Evolutionary conservation across 1,140 invertebrate genomes (phyloP), one percentile per base, ranked within the genome.

Genomic region (Nomia melanderi): DNA sequence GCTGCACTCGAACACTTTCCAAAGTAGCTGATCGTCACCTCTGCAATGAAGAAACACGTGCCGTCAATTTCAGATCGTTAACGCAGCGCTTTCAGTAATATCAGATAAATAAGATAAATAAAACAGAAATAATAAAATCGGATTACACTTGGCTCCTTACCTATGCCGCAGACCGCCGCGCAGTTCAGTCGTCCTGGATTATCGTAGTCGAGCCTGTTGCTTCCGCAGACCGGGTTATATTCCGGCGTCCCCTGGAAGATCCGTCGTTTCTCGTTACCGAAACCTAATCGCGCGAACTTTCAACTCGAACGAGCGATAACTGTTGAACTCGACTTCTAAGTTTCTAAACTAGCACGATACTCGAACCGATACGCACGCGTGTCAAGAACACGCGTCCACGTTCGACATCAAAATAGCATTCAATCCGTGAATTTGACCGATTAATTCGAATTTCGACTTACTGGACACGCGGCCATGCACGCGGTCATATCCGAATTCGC

Each of bases 141-240:
- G 4, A 17, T 44, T 17, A 17, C 20, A 17, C 6, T 44, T 12
- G 4, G 0, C 33, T 20, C 12, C 90, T 89, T 84, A 94, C 94
- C 79, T 85, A 89, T 91, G 75, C 95, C 95, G 87, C 95, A 96
- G 4, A 69, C 62, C 57, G 88, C 85, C 0, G 94, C 94, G 84
- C 95, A 96, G 11, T 90, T 81, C 7, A 96, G 88, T 67, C 87
- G 92, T 69, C 94, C 94, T 23, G 91, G 87, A 88, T 96, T 96
- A 1, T 84, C 80, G 81, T 96, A 96, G 0, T 93, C 93, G 11
- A 93, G 88, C 6, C 90, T 89, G 79, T 97, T 94, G 2, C 93
- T 91, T 6, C 95, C 96, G 85, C 96, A 97, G 6, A 97, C 93
- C 36, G 96, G 96, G 88, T 94, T 94, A 81, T 95, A 96, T 79